phyloP scores from a whole-genome alignment of 2,113 vertebrate species.

The Pomatorhinus ruficollis region DNA sequence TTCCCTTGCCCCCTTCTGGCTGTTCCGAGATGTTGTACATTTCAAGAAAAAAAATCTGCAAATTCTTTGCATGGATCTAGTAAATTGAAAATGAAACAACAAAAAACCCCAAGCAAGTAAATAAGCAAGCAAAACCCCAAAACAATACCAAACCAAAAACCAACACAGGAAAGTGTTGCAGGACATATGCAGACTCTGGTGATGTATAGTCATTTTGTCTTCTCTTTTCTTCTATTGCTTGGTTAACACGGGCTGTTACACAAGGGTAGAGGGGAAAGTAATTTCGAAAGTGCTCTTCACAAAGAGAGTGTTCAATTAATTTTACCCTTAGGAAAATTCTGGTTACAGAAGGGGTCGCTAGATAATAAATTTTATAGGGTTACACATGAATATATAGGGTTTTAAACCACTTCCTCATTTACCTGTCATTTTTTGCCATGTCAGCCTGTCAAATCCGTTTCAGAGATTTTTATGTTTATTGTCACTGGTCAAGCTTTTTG shows the following conservation, averaged over 20 bases:
- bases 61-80: neutral
- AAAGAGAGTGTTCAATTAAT: neutral
- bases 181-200: neutral
- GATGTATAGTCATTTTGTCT: neutral
- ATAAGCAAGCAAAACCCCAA: neutral
- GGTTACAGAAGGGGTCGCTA: neutral
- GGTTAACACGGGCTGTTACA: neutral
- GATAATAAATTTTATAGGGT: neutral
- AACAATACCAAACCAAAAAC: neutral
- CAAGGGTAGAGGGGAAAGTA: neutral
- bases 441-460: neutral
- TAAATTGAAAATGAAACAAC: neutral
- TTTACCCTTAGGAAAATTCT: neutral
- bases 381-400: neutral
- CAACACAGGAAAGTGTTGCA: accelerated
- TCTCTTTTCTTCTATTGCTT: neutral
- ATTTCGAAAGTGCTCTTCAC: neutral
- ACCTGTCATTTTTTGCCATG: neutral
- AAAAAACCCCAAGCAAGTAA: neutral
- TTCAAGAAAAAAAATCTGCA: neutral
- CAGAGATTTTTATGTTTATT: neutral
- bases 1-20: neutral
- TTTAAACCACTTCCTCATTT: neutral
- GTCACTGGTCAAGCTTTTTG: neutral
- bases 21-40: neutral